A percentile compares a stretch with the other conserved stretches of the same genome.
phyloP scores from a whole-genome alignment of 2,113 vertebrate genomes.

The Alectura lathami region DNA sequence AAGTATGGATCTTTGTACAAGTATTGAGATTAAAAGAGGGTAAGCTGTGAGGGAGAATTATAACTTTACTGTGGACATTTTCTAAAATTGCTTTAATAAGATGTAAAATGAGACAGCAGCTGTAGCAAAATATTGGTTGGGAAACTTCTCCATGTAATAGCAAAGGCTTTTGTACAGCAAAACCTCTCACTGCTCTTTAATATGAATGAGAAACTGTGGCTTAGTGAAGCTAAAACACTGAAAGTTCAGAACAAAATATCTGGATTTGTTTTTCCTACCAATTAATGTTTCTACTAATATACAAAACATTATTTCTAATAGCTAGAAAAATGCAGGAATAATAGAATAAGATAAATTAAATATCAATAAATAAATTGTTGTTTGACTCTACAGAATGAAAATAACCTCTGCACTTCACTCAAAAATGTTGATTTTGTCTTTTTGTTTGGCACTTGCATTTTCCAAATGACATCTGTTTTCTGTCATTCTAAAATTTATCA shows the following conservation, averaged over 20 bases:
- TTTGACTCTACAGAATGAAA: neutral
- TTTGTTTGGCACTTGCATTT: neutral
- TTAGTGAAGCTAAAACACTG: neutral
- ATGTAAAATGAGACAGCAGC: neutral
- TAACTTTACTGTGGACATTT: neutral
- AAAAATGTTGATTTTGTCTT: neutral
- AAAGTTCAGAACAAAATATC: neutral
- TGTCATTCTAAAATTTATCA: neutral
- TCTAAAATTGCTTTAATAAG: neutral
- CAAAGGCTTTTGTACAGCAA: neutral
- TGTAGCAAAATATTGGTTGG: neutral
- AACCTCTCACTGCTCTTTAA: neutral
- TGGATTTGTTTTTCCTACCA: neutral
- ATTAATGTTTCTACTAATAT: neutral
- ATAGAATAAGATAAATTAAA: neutral
- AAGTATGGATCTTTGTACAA: neutral
- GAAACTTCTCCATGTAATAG: neutral
- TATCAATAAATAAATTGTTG: neutral
- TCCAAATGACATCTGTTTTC: neutral
- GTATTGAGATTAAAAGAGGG: neutral
- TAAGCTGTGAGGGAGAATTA: neutral
- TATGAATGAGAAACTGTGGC: neutral
- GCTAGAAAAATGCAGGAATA: neutral
- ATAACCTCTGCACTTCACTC: neutral
- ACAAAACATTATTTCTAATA: neutral